Evolutionary conservation across 2,888 invertebrate species (phyloP).

Genomic region (Cybosia mesomella): DNA sequence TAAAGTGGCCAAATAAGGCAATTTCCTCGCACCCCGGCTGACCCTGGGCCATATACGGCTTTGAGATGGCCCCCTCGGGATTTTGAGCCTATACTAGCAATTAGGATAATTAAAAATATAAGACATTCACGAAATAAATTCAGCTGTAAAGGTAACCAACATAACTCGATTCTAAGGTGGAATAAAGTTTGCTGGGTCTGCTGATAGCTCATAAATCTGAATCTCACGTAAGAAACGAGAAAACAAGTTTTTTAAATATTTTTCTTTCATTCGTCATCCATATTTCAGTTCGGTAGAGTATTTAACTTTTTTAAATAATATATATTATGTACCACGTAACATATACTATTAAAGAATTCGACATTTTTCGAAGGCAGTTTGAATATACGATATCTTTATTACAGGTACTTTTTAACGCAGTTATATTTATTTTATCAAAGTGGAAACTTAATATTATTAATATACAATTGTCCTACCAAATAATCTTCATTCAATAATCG

Average conservation of each 20-base stretch:
- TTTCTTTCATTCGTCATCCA: background rate
- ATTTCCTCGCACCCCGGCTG: no score
- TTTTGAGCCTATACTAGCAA: no score
- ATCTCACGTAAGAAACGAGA: background rate
- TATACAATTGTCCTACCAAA: slow-evolving; percentile 7
- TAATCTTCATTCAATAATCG: slow-evolving; percentile 13
- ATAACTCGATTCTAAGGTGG: no score
- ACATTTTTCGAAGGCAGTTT: slow-evolving; percentile 1
- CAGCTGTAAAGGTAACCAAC: no score
- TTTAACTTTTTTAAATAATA: background rate
- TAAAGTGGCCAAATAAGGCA: no score
- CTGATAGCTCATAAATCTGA: background rate
- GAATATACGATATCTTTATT: background rate
- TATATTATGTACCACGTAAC: no score
- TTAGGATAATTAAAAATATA: no score
- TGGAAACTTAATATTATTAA: slow-evolving; percentile 13
- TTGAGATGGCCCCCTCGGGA: no score
- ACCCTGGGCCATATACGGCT: no score
- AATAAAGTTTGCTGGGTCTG: no score
- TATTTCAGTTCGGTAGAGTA: background rate
- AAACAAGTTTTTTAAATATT: background rate
- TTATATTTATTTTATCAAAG: background rate
- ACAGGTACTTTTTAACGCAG: background rate
- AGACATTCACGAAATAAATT: no score
- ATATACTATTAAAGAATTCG: background rate